phyloP scores from a whole-genome alignment of 2,113 vertebrate genomes.

The Heptranchias perlo region DNA sequence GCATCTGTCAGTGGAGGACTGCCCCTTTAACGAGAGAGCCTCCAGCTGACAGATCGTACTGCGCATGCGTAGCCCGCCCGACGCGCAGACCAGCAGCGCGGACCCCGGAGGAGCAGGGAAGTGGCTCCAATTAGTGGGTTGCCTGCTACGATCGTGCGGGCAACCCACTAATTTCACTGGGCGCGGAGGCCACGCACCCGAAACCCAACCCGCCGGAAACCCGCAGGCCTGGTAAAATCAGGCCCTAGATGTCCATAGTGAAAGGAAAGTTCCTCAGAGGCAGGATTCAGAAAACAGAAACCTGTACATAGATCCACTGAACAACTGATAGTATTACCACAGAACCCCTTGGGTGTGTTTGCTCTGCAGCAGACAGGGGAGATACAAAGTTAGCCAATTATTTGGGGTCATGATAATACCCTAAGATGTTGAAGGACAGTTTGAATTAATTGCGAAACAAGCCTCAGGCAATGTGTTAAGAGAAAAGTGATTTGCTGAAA shows the following conservation, averaged over 20 bases:
- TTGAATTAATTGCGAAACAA: not conserved
- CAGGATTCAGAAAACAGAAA: not conserved
- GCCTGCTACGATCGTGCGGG: too few species aligned
- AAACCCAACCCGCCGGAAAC: too few species aligned
- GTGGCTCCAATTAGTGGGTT: too few species aligned
- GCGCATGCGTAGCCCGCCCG: too few species aligned
- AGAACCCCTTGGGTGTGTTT: not conserved
- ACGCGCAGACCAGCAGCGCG: too few species aligned
- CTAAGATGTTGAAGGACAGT: not conserved
- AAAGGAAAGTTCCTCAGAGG: not conserved
- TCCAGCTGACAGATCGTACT: too few species aligned
- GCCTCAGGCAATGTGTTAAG: not conserved
- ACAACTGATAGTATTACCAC: not conserved
- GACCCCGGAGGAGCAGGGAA: too few species aligned
- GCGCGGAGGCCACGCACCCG: too few species aligned
- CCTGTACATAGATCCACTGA: not conserved
- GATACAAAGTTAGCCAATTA: not conserved
- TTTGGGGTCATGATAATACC: not conserved
- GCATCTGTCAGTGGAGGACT: too few species aligned
- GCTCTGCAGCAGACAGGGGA: not conserved
- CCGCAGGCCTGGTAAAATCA: too few species aligned
- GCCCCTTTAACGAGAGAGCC: too few species aligned
- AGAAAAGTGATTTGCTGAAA: not conserved
- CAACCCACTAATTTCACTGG: too few species aligned
- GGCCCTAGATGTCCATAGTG: not conserved